Evolutionary conservation across 2,888 invertebrate species (phyloP), one percentile per base, ranked within the genome.

Genomic region (Pelosia muscerda): DNA sequence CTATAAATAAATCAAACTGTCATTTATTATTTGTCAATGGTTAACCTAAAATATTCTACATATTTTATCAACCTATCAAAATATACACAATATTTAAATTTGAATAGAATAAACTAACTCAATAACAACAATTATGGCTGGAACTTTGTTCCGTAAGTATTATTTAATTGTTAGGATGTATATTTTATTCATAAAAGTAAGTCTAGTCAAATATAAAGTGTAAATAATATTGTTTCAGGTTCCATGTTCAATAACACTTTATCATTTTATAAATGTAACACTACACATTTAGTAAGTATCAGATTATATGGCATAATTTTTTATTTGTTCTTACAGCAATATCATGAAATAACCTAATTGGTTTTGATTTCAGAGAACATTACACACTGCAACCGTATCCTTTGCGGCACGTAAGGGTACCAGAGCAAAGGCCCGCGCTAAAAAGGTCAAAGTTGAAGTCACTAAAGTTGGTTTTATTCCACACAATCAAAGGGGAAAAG

Each of bases 401-500:
- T 97, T 97, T 92, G 97, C 98, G 6, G 98, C 98, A 0, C 96
- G 98, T 73, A 98, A 97, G 90, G 97, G 98, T 63, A 98, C 98
- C 4, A 96, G 98, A 75, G 97, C 97, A 63, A 97, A 96, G 81
- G 96, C 96, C 38, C 96, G 96, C 63, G 97, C 97, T 66, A 96
- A 97, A 82, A 97, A 97, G 92, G 96, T 97, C 34, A 97, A 97
- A 91, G 95, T 96, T 42, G 97, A 97, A 87, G 95, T 97, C 13
- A 96, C 97, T 74, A 98, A 98, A 95, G 94, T 97, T 65, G 97
- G 96, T 58, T 97, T 97, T 78, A 96, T 97, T 66, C 97, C 97
- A 0, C 97, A 97, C 81, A 97, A 96, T 79, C 95, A 96, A 82
- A 94, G 96, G 73, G 94, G 96, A 58, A 96, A 95, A 73, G 78